Conservation (phyloP, 2,888 invertebrate species). For the Lissocephala sabroskyi region DNA sequence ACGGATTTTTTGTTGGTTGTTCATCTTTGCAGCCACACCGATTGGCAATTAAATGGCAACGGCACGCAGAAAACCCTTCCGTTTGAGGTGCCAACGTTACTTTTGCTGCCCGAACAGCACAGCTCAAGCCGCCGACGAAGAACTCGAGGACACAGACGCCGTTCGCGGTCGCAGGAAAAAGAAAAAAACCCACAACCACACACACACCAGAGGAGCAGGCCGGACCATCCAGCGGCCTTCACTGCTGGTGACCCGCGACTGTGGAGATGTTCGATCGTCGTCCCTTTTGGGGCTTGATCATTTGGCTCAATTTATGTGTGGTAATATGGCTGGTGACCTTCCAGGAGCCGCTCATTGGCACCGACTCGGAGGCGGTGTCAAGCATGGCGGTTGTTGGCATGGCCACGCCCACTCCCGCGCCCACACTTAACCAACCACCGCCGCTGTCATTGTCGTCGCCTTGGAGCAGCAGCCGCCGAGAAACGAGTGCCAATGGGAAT, state of each 20-base stretch:
- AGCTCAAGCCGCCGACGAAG: no score
- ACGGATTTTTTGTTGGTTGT: background rate
- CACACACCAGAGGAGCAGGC: background rate
- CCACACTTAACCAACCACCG: constrained; percentile 12
- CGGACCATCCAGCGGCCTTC: background rate
- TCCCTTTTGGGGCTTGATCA: constrained; percentile 67
- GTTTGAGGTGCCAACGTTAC: constrained; percentile 43
- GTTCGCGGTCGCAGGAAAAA: background rate
- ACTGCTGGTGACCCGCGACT: no score
- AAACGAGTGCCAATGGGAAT: constrained; percentile 1
- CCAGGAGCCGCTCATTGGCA: constrained; percentile 63
- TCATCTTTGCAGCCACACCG: constrained; percentile 26
- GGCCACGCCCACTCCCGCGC: constrained; percentile 9
- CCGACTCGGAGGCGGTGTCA: constrained; percentile 43
- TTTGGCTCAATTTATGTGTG: constrained; percentile 69
- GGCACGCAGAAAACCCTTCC: constrained; percentile 53
- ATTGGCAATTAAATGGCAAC: constrained; percentile 49
- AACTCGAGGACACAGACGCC: no score
- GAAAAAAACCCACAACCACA: constrained; percentile 1
- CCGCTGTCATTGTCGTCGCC: constrained; percentile 40
- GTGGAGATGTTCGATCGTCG: constrained; percentile 71
- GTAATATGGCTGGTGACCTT: constrained; percentile 71
- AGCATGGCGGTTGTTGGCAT: no score
- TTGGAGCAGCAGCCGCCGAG: background rate
- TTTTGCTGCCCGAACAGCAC: no score